phyloP scores from a whole-genome alignment of 2,113 vertebrate genomes.

The Elgaria multicarinata region DNA sequence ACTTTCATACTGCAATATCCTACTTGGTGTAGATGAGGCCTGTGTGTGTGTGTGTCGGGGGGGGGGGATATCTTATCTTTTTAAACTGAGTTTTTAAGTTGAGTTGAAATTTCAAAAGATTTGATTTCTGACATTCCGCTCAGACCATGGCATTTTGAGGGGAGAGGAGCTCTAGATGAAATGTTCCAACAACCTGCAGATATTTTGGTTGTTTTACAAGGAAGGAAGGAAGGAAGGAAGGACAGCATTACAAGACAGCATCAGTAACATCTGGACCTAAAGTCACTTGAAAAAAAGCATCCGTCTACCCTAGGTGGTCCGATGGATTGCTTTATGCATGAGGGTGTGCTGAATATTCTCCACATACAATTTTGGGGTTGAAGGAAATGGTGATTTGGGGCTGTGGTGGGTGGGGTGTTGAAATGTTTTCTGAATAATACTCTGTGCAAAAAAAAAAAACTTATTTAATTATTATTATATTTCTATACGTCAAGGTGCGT shows the following conservation, averaged over 20 bases:
- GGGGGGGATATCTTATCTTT: not conserved
- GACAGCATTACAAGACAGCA: not conserved
- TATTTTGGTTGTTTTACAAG: not conserved
- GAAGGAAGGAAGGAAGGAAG: conserved; percentile 11
- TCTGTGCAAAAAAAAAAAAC: too few relatives aligned
- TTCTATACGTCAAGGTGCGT: too few relatives aligned
- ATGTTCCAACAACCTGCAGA: not conserved
- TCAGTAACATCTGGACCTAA: not conserved
- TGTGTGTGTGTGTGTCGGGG: too few relatives aligned
- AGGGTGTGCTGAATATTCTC: not conserved
- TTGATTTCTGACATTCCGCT: too few relatives aligned
- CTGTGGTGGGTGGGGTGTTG: too few relatives aligned
- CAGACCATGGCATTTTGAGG: too few relatives aligned
- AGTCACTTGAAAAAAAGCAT: not conserved
- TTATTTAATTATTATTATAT: too few relatives aligned
- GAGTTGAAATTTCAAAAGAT: not conserved
- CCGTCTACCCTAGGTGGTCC: not conserved
- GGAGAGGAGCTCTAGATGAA: not conserved
- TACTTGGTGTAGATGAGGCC: too few relatives aligned
- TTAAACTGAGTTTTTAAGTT: too few relatives aligned
- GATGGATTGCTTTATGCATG: too few relatives aligned
- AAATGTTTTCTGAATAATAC: too few relatives aligned
- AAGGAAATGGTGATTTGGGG: not conserved
- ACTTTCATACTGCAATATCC: too few relatives aligned
- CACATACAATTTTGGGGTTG: not conserved